Conservation (phyloP, 2,888 invertebrate species). For the Caenorhabditis macrosperma region DNA sequence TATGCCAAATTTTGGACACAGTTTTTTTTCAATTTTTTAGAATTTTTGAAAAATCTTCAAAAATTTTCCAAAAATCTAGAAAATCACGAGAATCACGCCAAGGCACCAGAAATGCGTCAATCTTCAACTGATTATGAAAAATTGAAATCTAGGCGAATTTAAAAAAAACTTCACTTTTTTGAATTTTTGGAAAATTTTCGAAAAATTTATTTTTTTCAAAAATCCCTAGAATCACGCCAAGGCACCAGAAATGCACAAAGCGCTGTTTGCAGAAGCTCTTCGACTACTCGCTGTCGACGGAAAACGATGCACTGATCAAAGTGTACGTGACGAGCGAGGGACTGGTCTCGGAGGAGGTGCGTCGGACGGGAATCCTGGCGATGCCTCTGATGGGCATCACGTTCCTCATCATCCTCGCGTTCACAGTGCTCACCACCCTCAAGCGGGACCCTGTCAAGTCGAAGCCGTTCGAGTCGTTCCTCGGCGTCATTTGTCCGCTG, state of each 20-base stretch:
- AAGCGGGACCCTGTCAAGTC: slow-evolving; percentile 65
- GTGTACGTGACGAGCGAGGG: slow-evolving; percentile 78
- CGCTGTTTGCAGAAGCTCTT: slow-evolving; percentile 72
- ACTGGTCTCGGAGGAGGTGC: slow-evolving; percentile 78
- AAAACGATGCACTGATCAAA: slow-evolving; percentile 71
- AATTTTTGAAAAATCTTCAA: too few relatives aligned
- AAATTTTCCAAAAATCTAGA: neutral
- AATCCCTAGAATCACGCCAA: neutral
- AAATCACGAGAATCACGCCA: too few relatives aligned
- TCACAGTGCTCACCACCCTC: slow-evolving; percentile 77
- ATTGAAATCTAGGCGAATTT: too few relatives aligned
- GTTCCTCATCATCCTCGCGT: slow-evolving; percentile 75
- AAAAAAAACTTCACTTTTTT: too few relatives aligned
- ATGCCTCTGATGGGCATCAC: slow-evolving; percentile 78
- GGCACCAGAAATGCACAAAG: too few relatives aligned
- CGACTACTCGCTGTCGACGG: slow-evolving; percentile 72
- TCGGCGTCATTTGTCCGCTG: slow-evolving; percentile 79
- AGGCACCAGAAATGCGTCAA: too few relatives aligned
- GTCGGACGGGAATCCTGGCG: slow-evolving; percentile 78
- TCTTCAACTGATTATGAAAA: too few relatives aligned
- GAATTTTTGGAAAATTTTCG: too few relatives aligned
- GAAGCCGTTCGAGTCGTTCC: slow-evolving; percentile 78
- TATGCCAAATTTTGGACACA: neutral
- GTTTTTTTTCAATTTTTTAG: neutral
- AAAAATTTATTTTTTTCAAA: neutral